Evolutionary conservation across 2,113 vertebrate genomes (phyloP).

Genomic region (Melanotaenia duboulayi): DNA sequence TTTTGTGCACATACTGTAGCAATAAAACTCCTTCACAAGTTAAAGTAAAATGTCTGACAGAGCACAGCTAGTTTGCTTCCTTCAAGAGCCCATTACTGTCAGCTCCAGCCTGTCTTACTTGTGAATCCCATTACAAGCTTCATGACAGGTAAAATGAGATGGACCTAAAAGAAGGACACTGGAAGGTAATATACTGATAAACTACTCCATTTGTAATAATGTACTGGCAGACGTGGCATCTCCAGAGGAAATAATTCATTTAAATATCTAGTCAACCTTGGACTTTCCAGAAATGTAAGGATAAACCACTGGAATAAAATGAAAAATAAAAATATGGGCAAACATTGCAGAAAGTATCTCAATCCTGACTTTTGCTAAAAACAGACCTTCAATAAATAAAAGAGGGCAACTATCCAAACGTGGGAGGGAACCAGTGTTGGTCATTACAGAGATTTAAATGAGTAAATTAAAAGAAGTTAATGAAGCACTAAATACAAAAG

Average conservation of each 20-base stretch:
- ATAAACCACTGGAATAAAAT: constrained; percentile 26
- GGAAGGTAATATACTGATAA: constrained; percentile 65
- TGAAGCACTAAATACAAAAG: constrained; percentile 30
- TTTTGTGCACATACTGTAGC: constrained; percentile 19
- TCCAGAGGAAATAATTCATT: constrained; percentile 57
- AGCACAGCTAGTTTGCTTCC: constrained; percentile 26
- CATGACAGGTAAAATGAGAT: constrained; percentile 62
- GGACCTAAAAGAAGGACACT: constrained; percentile 61
- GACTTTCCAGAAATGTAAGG: constrained; percentile 26
- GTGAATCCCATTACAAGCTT: constrained; percentile 63
- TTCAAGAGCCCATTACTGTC: constrained; percentile 58
- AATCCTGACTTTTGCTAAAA: constrained; percentile 19
- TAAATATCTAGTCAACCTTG: constrained; percentile 59
- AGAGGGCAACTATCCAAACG: constrained; percentile 21
- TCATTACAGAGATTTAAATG: constrained; percentile 42
- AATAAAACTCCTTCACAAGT: constrained; percentile 25
- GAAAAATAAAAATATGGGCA: constrained; percentile 16
- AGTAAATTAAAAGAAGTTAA: constrained; percentile 60
- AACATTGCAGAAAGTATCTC: constrained; percentile 32
- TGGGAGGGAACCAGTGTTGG: constrained; percentile 29
- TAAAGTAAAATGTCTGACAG: constrained; percentile 37
- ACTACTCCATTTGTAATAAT: constrained; percentile 66
- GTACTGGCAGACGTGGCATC: constrained; percentile 52
- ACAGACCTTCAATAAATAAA: constrained; percentile 35
- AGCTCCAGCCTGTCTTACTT: constrained; percentile 53